phyloP scores from a whole-genome alignment of 1,140 invertebrate genomes.

The Elymnias hypermnestra region DNA sequence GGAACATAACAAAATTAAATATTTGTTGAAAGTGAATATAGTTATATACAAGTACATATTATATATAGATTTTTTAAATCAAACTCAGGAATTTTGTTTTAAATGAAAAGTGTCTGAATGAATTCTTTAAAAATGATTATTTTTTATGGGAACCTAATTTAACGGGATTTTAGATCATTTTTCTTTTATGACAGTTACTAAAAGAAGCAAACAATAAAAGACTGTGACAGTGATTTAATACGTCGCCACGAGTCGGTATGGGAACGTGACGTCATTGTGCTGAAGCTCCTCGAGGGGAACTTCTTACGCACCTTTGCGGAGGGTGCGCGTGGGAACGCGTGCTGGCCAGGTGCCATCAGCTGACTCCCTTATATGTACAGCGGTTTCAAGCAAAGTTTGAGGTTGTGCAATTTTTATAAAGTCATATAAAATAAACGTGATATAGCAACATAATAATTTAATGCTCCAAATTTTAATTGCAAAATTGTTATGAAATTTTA shows the following conservation, averaged over 20 bases:
- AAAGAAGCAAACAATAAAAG: not conserved
- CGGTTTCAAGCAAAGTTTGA: constrained; percentile 29
- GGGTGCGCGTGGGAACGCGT: constrained; percentile 63
- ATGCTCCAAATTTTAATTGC: no score
- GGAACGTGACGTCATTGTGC: constrained; percentile 19
- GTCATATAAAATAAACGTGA: no score
- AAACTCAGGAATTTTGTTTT: no score
- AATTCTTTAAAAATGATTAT: no score
- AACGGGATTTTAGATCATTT: not conserved
- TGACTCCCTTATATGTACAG: constrained; percentile 42
- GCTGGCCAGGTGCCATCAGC: constrained; percentile 55
- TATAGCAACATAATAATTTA: no score
- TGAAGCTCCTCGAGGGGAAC: constrained; percentile 25
- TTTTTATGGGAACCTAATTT: not conserved
- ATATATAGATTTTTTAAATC: no score
- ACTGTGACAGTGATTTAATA: constrained; percentile 38
- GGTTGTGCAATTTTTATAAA: no score
- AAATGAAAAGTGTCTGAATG: no score
- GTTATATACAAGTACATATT: no score
- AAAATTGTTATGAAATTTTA: no score
- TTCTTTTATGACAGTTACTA: not conserved
- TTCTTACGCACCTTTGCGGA: constrained; percentile 29
- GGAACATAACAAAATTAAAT: no score
- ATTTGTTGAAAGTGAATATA: no score
- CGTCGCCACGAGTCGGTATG: constrained; percentile 39